Conservation (phyloP, 2,113 vertebrate genomes). For the Antennarius striatus region DNA sequence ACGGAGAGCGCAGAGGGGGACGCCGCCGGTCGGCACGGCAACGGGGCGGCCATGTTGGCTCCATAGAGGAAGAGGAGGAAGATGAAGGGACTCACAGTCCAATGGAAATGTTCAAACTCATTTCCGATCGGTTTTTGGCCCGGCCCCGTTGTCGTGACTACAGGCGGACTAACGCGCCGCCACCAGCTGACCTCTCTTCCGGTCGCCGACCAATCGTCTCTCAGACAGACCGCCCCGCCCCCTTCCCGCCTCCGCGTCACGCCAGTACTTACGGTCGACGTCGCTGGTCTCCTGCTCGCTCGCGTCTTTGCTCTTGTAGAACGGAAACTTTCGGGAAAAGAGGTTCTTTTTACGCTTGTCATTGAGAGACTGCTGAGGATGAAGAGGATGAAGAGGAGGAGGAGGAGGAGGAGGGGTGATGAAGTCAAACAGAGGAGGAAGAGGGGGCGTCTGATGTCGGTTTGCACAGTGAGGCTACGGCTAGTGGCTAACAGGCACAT, state of each 20-base stretch:
- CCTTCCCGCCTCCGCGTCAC: conserved; percentile 37
- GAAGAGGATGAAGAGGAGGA: conserved; percentile 83
- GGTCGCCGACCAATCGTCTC: conserved; percentile 49
- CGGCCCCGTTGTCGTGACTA: conserved; percentile 25
- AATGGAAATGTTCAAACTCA: neutral
- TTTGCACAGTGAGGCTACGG: conserved; percentile 59
- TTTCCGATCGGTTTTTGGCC: neutral
- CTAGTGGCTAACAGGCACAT: neutral
- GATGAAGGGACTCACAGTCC: neutral
- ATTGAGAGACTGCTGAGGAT: conserved; percentile 98
- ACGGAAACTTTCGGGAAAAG: conserved; percentile 99
- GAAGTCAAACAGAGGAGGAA: conserved; percentile 83
- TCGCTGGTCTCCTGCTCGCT: conserved; percentile 99
- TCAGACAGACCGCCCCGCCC: conserved; percentile 40
- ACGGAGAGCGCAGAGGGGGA: conserved; percentile 67
- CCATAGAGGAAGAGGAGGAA: neutral
- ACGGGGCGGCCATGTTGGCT: conserved; percentile 54
- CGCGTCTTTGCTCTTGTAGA: conserved; percentile 99
- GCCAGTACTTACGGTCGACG: conserved; percentile 95
- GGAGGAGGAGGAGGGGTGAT: conserved; percentile 85
- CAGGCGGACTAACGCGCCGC: conserved; percentile 80
- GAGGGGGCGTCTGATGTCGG: conserved; percentile 88
- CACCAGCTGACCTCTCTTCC: conserved; percentile 70
- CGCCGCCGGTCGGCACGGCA: conserved; percentile 64
- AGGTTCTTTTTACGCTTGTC: conserved; percentile 99